Evolutionary conservation across 1,140 invertebrate genomes (phyloP).

Genomic region (Rhyacophila brunnea): DNA sequence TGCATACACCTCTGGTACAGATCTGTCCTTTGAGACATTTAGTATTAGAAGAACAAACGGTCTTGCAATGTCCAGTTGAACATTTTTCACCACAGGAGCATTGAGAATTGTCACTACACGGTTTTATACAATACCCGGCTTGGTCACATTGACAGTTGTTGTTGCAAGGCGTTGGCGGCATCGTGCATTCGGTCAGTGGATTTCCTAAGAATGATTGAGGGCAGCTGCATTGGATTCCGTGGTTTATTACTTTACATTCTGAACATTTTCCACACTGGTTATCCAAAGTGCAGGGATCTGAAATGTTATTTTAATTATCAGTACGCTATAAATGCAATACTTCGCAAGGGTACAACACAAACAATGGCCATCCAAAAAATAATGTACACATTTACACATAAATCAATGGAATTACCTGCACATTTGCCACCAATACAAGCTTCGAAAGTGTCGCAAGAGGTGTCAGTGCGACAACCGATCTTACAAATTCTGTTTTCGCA

Average conservation of each 20-base stretch:
- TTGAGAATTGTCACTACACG: constrained; percentile 64
- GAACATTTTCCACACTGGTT: constrained; percentile 80
- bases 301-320: constrained; percentile 31
- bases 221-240: constrained; percentile 81
- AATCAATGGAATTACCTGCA: constrained; percentile 66
- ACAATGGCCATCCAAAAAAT: no score
- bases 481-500: constrained; percentile 85
- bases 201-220: constrained; percentile 78
- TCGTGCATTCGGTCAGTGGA: constrained; percentile 71
- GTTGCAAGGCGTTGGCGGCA: constrained; percentile 65
- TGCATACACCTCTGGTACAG: constrained; percentile 53
- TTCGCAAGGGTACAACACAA: no score
- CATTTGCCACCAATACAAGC: constrained; percentile 83
- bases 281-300: constrained; percentile 72
- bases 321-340: no score
- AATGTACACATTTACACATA: no score
- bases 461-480: constrained; percentile 78
- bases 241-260: constrained; percentile 76
- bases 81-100: constrained; percentile 78
- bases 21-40: constrained; percentile 56
- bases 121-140: constrained; percentile 70
- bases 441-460: constrained; percentile 69
- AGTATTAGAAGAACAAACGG: constrained; percentile 58
- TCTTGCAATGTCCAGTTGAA: constrained; percentile 59
- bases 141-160: constrained; percentile 72